Percentiles rank a stretch among this genome's conserved stretches.
Conservation (phyloP, 2,888 invertebrate species). For the Pyralis farinalis region DNA sequence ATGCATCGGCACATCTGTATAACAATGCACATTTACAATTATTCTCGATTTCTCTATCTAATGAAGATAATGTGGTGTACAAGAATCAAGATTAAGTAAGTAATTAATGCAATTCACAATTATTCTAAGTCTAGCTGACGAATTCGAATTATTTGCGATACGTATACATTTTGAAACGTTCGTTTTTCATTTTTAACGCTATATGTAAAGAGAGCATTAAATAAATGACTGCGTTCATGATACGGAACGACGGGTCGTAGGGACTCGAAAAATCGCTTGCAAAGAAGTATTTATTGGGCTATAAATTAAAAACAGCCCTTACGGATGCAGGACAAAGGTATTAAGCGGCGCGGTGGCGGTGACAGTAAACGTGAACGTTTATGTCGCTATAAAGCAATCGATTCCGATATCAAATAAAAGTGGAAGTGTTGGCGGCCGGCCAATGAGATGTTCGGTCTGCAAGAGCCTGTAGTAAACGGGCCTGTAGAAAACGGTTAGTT, state of each 20-base stretch:
- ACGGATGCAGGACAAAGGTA: conserved; percentile 50
- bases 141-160: too few species aligned
- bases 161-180: too few species aligned
- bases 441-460: conserved; percentile 56
- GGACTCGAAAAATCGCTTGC: conserved; percentile 26
- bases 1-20: conserved; percentile 25
- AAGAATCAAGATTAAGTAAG: neutral
- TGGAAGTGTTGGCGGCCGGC: conserved; percentile 61
- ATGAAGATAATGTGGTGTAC: neutral
- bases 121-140: neutral
- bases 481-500: conserved; percentile 47
- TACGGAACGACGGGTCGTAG: neutral
- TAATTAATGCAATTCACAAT: neutral
- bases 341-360: conserved; percentile 50
- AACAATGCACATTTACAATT: conserved; percentile 8
- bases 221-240: neutral
- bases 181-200: neutral
- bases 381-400: conserved; percentile 68
- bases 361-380: conserved; percentile 65
- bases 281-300: conserved; percentile 43
- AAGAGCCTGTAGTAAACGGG: conserved; percentile 43
- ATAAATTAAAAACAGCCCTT: conserved; percentile 58
- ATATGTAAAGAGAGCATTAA: neutral
- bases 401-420: conserved; percentile 64
- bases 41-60: neutral